These are phyloP conservation scores for Meriones unguiculatus DNA, from an alignment of 2,113 vertebrate genomes.

Conservation along the genomic window DNA sequence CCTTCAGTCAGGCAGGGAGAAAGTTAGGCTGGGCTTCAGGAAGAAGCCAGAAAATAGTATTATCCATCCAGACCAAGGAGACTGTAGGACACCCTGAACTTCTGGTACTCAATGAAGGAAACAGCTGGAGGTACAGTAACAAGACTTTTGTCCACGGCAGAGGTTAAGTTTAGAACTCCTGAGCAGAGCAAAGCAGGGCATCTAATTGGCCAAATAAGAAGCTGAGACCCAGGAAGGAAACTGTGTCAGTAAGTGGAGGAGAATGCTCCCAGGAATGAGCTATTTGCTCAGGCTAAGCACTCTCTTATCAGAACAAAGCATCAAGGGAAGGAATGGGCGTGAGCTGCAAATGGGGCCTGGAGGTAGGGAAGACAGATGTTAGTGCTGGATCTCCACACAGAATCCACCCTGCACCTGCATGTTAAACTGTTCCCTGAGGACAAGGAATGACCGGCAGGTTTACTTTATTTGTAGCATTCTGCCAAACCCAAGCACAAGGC, in stretches of 20 bases:
- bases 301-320: not conserved
- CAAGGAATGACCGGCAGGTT: constrained; percentile 50
- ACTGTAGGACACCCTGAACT: not conserved
- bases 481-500: constrained; percentile 63
- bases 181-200: not conserved
- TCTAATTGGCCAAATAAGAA: not conserved
- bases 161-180: not conserved
- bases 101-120: not conserved
- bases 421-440: constrained; percentile 8
- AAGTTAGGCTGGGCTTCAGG: not conserved
- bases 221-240: not conserved
- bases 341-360: not conserved
- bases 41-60: not conserved
- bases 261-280: not conserved
- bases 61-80: not conserved
- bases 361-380: not conserved
- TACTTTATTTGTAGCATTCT: constrained; percentile 45
- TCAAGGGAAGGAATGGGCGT: not conserved
- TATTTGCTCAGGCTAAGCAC: not conserved
- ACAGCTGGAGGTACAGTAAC: not conserved
- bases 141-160: not conserved
- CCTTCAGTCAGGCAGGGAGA: not conserved
- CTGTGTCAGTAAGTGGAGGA: not conserved
- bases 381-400: not conserved
- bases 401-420: not conserved